Base-by-base conservation (phyloP, 2,113 vertebrate species). In the Elgaria multicarinata region DNA sequence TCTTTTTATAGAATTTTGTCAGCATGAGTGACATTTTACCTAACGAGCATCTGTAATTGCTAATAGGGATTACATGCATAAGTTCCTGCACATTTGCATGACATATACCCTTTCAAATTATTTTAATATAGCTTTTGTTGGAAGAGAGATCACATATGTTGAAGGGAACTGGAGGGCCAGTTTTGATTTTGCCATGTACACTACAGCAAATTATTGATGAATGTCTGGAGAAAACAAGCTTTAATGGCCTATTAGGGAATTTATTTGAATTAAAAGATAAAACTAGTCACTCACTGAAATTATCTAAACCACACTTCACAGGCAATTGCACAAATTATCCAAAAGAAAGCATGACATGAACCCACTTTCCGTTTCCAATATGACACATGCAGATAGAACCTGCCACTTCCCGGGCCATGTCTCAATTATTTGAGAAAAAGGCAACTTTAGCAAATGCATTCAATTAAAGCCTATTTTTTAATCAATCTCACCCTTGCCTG, bases 271-370 rank as follows among this genome's bases (percentile, higher is more conserved):
- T 86, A 83, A 94, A 94, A 89, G 86, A 91, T 83, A 92, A 92
- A 95, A 94, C 53, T 8, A 92, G 89, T 88, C 86, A 69, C 83
- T 93, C 87, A 83, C n/a, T 93, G 86, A 93, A 94, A 96, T 93
- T 92, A 94, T 93, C 88, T 92, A 86, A 87, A 33, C 44, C 90
- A 86, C 71, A 95, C 91, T 97, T 97, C 93, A 95, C 92, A 96
- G 93, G 90, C 93, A 96, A 95, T 94, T 97, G 92, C 92, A 90
- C 94, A 94, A 87, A 95, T 96, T 96, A 95, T 92, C 92, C 94
- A 91, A 95, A 95, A 95, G 87, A 84, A 95, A 93, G 80, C 13
- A 16, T 91, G 86, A 90, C 78, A 87, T 74, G 93, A 92, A 90
- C 78, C 44, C 93, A 36, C 85, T 85, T 93, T 95, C 74, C 72